Evolutionary conservation across 2,888 invertebrate species (phyloP).

Genomic region (Philonicus albiceps): DNA sequence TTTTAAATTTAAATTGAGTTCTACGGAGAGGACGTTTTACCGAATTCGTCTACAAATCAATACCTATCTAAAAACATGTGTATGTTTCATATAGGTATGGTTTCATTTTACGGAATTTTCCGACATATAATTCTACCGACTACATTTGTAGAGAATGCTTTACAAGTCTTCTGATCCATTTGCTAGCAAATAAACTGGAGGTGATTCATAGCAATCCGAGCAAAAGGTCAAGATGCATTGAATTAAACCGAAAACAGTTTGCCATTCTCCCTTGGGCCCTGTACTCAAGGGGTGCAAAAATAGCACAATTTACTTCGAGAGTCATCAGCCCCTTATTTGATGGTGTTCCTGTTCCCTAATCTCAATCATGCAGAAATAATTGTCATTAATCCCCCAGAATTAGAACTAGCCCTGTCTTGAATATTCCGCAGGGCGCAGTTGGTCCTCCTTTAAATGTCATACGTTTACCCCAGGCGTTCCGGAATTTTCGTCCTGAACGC

Average conservation of each 20-base stretch:
- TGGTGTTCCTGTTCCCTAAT: neutral
- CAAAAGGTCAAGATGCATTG: neutral
- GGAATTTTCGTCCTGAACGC: neutral
- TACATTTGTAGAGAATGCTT: neutral
- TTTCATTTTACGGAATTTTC: too few species aligned
- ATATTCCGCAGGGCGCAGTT: slow-evolving; percentile 4
- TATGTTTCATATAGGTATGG: too few species aligned
- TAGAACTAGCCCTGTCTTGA: neutral
- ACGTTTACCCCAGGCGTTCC: neutral
- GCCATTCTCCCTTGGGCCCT: neutral
- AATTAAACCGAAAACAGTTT: neutral
- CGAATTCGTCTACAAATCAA: too few species aligned
- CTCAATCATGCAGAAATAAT: slow-evolving; percentile 43
- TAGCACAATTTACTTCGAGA: neutral
- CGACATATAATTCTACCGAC: neutral
- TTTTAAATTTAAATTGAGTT: too few species aligned
- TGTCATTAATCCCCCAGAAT: slow-evolving; percentile 23
- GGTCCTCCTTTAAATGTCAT: neutral
- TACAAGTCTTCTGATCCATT: neutral
- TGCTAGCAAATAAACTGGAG: neutral
- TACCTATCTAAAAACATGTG: too few species aligned
- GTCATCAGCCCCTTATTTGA: neutral
- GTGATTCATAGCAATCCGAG: neutral
- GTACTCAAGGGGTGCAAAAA: neutral
- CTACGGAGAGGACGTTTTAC: too few species aligned